Evolutionary conservation across 2,113 vertebrate species (phyloP), one percentile per base, ranked within the genome.

Genomic region (Maccullochella peelii): DNA sequence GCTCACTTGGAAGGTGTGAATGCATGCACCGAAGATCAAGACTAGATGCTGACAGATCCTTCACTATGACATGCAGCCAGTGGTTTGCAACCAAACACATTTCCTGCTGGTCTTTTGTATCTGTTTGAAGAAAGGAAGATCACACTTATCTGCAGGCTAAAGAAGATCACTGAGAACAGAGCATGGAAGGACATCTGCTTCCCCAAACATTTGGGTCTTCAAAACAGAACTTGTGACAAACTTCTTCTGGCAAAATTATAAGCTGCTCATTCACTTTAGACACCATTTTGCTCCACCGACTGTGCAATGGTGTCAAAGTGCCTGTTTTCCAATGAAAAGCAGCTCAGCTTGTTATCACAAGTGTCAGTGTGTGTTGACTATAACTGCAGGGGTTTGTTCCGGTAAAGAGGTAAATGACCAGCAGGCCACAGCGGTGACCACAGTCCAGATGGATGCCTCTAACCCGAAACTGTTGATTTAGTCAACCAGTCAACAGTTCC

Each of bases 401-500:
- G 62, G 82, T 73, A 42, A 75, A 79, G 84, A 87, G 81, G 84
- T 91, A 89, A 91, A 90, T 77, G 90, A 83, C 92, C 83, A 59
- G 69, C 84, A 67, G 85, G 68, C 79, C 75, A 65, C 82, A 74
- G 73, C 77, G 42, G 80, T 73, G 88, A 85, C 86, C 85, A 47
- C 50, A 54, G 62, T 83, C 76, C 92, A 89, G 77, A 88, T 84
- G 86, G 88, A 89, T 75, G 79, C 78, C 79, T 90, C 85, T 49
- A 55, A 74, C 80, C 85, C 68, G 21, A 79, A 79, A 71, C 68
- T 94, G 91, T 92, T 95, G 93, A 89, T 94, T 93, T 92, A 92
- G 89, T 86, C 73, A 79, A 83, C 77, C 87, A 94, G 93, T 94
- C 92, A 93, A 90, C 90, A 91, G 82, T 91, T 92, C 84, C 88